Evolutionary conservation across 2,797 vertebrate species (phyloP).

Genomic region (Pseudocheirus occidentalis): DNA sequence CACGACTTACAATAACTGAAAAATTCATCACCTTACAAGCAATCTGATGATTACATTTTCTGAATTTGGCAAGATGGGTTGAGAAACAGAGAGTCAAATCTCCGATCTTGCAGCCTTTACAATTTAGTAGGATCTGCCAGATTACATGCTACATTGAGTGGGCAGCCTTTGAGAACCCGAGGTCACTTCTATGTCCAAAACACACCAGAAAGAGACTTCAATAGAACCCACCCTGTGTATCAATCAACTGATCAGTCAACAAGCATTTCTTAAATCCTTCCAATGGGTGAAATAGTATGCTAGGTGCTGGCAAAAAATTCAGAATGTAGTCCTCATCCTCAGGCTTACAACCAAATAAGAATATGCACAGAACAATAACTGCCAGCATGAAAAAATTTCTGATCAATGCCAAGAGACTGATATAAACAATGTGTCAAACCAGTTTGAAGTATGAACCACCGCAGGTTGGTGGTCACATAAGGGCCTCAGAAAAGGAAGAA

Average conservation of each 20-base stretch:
- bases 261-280: background rate
- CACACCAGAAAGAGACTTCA: background rate
- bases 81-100: background rate
- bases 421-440: background rate
- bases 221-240: background rate
- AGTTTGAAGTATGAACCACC: background rate
- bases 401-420: background rate
- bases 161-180: background rate
- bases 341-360: background rate
- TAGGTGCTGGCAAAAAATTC: background rate
- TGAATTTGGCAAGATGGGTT: background rate
- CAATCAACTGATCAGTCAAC: background rate
- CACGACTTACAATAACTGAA: background rate
- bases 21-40: background rate
- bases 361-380: background rate
- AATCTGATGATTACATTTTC: background rate
- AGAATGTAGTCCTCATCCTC: too few species aligned
- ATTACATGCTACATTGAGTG: background rate
- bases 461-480: background rate
- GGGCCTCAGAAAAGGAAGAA: background rate
- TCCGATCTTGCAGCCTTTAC: background rate
- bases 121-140: background rate
- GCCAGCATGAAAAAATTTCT: background rate
- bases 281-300: background rate
- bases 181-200: background rate